A percentile compares a stretch with the other conserved stretches of the same genome.
Evolutionary conservation across 2,797 vertebrate species (phyloP).

Genomic region (Etheostoma perlongum): DNA sequence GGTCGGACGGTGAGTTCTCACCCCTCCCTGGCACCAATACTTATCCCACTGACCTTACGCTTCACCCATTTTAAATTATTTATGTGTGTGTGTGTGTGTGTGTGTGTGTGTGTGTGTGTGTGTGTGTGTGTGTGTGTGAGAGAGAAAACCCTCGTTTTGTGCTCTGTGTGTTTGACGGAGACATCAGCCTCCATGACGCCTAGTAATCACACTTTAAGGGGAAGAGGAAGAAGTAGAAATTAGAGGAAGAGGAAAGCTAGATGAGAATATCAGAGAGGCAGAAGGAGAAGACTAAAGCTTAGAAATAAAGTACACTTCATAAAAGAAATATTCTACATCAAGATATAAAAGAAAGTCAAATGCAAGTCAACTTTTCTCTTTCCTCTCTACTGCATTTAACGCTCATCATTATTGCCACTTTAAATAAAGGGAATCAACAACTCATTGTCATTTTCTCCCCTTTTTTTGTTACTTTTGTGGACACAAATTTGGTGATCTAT

Average conservation of each 20-base stretch:
- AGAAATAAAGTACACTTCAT: background rate
- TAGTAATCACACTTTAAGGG: conserved; percentile 5
- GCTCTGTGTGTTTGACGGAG: conserved; percentile 14
- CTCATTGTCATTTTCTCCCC: no score
- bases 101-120: background rate
- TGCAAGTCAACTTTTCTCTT: no score
- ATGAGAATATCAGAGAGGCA: background rate
- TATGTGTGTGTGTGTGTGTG: background rate
- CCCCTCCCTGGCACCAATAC: conserved; percentile 48
- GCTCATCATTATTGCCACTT: no score
- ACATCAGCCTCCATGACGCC: conserved; percentile 28
- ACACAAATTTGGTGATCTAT: no score
- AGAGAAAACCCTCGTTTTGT: background rate
- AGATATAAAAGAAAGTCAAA: no score
- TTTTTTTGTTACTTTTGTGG: no score
- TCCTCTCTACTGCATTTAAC: no score
- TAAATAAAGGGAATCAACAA: no score
- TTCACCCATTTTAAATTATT: conserved; percentile 35
- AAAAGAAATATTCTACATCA: no score
- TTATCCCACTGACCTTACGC: conserved; percentile 62
- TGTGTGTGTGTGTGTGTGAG: conserved; percentile 2
- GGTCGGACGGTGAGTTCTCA: conserved; percentile 16
- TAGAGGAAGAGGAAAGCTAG: background rate
- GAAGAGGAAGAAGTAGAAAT: background rate
- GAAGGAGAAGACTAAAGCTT: background rate